Percentiles rank a stretch among this genome's conserved stretches.
These are phyloP conservation scores for Sorex maritimensis DNA, from an alignment of 2,797 vertebrate species.

Conservation along the genomic window DNA sequence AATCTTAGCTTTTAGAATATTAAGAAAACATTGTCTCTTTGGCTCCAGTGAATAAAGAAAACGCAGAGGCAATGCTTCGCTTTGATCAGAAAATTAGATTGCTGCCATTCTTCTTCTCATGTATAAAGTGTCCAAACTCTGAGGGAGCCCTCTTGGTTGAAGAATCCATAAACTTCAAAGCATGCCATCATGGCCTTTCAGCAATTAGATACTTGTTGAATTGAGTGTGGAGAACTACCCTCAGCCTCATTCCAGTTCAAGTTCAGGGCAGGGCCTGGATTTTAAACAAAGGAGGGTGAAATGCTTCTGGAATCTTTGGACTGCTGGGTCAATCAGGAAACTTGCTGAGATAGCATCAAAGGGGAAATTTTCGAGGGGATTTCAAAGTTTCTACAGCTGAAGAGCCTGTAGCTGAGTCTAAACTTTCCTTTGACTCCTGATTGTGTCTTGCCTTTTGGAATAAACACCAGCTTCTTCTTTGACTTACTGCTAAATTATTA, in stretches of 20 bases:
- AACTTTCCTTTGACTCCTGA: constrained; percentile 1
- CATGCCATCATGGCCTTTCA: not conserved
- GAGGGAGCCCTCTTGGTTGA: not conserved
- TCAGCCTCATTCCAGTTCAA: constrained; percentile 8
- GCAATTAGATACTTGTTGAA: not conserved
- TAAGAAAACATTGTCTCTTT: not conserved
- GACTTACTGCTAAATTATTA: not conserved
- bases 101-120: not conserved
- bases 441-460: not conserved
- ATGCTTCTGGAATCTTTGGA: constrained; percentile 55
- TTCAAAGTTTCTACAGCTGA: constrained; percentile 58
- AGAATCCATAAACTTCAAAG: not conserved
- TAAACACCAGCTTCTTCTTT: constrained; percentile 24
- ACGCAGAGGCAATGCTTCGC: not conserved
- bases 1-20: constrained; percentile 45
- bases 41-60: not conserved
- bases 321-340: constrained; percentile 61
- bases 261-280: constrained; percentile 26
- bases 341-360: constrained; percentile 19
- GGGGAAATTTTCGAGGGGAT: constrained; percentile 35
- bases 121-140: not conserved
- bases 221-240: constrained; percentile 23
- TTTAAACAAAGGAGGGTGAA: constrained; percentile 56
- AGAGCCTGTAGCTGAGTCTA: not conserved
- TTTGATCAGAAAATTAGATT: not conserved